Percentiles rank a stretch among this genome's conserved stretches.
These are phyloP conservation scores for Parazoanthus atlanticus DNA, from an alignment of 92 coral and sea anemone genomes.

Conservation along the genomic window DNA sequence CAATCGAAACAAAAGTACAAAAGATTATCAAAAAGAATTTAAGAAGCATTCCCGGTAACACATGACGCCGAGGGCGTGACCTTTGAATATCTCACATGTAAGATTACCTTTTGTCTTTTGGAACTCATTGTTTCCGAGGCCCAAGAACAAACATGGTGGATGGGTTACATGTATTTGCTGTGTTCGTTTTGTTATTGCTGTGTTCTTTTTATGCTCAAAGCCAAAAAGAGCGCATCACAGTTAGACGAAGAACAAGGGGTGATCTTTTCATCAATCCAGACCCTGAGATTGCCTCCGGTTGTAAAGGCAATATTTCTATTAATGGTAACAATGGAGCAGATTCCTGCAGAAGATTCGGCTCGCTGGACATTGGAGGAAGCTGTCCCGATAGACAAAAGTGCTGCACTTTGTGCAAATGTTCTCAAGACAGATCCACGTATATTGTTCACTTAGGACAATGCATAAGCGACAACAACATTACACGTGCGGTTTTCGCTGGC, in stretches of 20 bases:
- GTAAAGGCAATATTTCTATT: background rate
- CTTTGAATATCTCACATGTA: background rate
- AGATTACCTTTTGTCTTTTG: conserved; percentile 5
- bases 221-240: background rate
- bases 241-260: background rate
- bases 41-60: background rate
- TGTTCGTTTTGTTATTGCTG: background rate
- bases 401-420: conserved; percentile 17
- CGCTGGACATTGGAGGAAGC: background rate
- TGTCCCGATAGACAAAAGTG: background rate
- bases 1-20: conserved; percentile 12
- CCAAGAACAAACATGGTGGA: background rate
- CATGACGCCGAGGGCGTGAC: conserved; percentile 4
- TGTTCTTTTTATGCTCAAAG: background rate
- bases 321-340: conserved; percentile 19
- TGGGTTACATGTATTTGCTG: too few relatives aligned
- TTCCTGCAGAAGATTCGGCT: background rate
- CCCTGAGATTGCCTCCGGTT: conserved; percentile 10
- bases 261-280: conserved; percentile 27
- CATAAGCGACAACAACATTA: background rate
- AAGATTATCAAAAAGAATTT: background rate
- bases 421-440: conserved; percentile 17
- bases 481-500: background rate
- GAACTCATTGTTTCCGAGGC: background rate
- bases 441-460: conserved; percentile 21